phyloP scores from a whole-genome alignment of 2,888 invertebrate species.

The Blastobasis lacticolella region DNA sequence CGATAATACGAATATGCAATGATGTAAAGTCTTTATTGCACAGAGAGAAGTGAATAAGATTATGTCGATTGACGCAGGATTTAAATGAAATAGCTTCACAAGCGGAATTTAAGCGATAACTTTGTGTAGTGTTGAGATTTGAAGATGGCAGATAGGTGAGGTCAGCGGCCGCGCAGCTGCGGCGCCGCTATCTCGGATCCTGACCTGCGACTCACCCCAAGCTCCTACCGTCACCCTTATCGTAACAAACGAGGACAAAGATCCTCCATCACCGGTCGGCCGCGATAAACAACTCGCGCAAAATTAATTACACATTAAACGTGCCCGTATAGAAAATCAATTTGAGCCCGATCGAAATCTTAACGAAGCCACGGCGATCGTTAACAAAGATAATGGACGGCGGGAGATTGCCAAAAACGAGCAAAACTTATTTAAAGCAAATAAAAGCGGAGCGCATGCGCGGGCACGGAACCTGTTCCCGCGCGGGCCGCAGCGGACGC shows the following conservation, averaged over 20 bases:
- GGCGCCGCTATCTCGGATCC: slow-evolving; percentile 51
- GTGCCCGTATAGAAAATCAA: slow-evolving; percentile 41
- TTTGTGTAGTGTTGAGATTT: slow-evolving; percentile 13
- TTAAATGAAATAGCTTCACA: too few species aligned
- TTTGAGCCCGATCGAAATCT: slow-evolving; percentile 58
- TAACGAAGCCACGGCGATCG: slow-evolving; percentile 63
- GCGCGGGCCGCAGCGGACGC: slow-evolving; percentile 42
- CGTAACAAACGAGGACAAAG: slow-evolving; percentile 63
- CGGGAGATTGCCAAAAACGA: slow-evolving; percentile 64
- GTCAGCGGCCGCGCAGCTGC: slow-evolving; percentile 56
- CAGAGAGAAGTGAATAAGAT: too few species aligned
- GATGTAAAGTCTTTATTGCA: too few species aligned
- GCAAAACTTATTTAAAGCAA: slow-evolving; percentile 68
- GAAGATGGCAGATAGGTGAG: slow-evolving; percentile 22
- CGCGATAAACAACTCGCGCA: slow-evolving; percentile 50
- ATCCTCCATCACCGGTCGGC: slow-evolving; percentile 39
- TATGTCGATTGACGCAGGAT: too few species aligned
- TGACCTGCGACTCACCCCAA: slow-evolving; percentile 58
- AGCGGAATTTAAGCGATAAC: slow-evolving; percentile 8
- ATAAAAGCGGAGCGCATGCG: slow-evolving; percentile 61
- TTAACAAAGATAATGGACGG: slow-evolving; percentile 62
- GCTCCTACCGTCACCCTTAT: slow-evolving; percentile 50
- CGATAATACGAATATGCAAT: too few species aligned
- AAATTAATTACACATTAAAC: slow-evolving; percentile 47
- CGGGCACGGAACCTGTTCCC: slow-evolving; percentile 49